Evolutionary conservation across 2,797 vertebrate species (phyloP).

Genomic region (Poliocrania exsul): DNA sequence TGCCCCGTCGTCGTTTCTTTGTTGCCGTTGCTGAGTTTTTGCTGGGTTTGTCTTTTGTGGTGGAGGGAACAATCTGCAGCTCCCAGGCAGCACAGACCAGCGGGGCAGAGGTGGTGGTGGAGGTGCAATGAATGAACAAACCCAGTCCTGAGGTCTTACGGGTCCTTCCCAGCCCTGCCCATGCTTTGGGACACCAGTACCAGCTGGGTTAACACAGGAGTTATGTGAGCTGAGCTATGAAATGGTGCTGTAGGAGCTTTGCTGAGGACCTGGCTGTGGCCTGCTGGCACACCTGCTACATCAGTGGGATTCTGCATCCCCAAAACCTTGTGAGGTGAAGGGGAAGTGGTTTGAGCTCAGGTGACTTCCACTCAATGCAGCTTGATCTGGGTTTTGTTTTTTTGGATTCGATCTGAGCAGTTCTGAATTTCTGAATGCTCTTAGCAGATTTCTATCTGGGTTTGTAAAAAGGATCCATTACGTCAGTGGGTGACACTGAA

Average conservation of each 20-base stretch:
- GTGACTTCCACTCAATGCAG: not conserved
- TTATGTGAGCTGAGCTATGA: not conserved
- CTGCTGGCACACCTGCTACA: not conserved
- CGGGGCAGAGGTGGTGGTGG: not conserved
- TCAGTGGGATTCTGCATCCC: not conserved
- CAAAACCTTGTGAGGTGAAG: not conserved
- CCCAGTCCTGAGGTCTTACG: accelerated
- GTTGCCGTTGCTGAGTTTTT: conserved; percentile 13
- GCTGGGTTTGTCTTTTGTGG: conserved; percentile 3
- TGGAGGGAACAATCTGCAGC: not conserved
- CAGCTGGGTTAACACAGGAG: not conserved
- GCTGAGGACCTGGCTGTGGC: not conserved
- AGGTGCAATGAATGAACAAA: not conserved
- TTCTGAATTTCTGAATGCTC: not conserved
- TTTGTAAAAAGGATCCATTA: conserved; percentile 26
- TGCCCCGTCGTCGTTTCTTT: not conserved
- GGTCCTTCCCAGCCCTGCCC: not conserved
- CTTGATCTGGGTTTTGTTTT: not conserved
- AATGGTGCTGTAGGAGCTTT: not conserved
- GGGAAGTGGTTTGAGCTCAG: not conserved
- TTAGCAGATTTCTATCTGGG: conserved; percentile 34
- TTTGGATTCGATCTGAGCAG: conserved; percentile 8
- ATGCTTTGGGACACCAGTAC: not conserved
- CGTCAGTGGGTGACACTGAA: conserved; percentile 45
- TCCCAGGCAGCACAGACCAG: not conserved